These are phyloP conservation scores for Aleiodes testaceus DNA, from an alignment of 2,888 invertebrate species.

Conservation along the genomic window DNA sequence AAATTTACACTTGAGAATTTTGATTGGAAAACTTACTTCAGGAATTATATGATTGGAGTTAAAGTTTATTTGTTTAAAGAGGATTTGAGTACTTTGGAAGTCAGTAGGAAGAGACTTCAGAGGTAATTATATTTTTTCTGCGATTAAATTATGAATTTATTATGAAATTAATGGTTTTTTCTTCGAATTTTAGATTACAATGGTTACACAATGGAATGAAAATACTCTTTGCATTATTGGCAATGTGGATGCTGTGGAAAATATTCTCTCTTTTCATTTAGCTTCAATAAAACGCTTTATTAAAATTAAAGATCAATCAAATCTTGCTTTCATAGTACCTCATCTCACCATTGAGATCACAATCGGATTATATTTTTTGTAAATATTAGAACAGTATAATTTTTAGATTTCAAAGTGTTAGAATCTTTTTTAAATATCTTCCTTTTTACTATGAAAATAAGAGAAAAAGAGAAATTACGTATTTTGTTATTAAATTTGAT, in stretches of 20 bases:
- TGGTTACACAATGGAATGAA: constrained; percentile 75
- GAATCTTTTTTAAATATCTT: too few species aligned
- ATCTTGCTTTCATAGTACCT: not conserved
- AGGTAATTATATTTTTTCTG: constrained; percentile 73
- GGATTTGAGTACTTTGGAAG: constrained; percentile 79
- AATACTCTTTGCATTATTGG: constrained; percentile 65
- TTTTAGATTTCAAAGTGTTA: too few species aligned
- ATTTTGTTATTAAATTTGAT: too few species aligned
- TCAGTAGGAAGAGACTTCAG: constrained; percentile 77
- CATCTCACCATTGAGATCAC: not conserved
- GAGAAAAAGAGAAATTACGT: too few species aligned
- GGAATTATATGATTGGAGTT: constrained; percentile 82
- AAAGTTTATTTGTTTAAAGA: constrained; percentile 87
- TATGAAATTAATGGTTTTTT: constrained; percentile 23
- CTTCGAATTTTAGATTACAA: constrained; percentile 74
- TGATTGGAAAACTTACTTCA: constrained; percentile 83
- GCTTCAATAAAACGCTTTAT: not conserved
- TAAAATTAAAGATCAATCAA: not conserved
- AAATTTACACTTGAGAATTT: constrained; percentile 83
- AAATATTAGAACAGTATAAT: constrained; percentile 7
- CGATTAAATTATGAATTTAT: not conserved
- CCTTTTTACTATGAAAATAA: too few species aligned
- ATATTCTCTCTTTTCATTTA: constrained; percentile 65
- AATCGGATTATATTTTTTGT: not conserved
- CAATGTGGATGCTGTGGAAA: constrained; percentile 73